These are phyloP conservation scores for Blastobasis adustella DNA, from an alignment of 2,888 invertebrate genomes.

Conservation along the genomic window DNA sequence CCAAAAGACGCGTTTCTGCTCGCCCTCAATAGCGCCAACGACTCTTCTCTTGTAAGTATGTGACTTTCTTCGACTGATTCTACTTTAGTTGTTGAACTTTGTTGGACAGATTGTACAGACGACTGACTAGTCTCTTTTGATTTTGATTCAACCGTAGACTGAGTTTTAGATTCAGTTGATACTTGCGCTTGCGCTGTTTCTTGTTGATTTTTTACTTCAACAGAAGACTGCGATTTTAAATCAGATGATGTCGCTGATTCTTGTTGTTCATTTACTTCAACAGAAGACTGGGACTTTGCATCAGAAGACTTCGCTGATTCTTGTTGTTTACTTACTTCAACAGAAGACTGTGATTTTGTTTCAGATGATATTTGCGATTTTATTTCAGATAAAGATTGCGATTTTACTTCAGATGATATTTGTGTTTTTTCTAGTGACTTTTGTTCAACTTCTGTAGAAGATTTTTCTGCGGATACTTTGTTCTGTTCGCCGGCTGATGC, in stretches of 20 bases:
- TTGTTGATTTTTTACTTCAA: slow-evolving; percentile 1
- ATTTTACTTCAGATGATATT: neutral
- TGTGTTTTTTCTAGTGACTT: slow-evolving; percentile 10
- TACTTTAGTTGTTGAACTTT: neutral
- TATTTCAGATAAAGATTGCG: neutral
- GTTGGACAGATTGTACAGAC: neutral
- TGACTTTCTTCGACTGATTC: slow-evolving; percentile 14
- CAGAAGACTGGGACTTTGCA: no score
- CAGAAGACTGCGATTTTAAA: neutral
- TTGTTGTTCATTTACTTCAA: no score
- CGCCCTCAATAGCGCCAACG: slow-evolving; percentile 5
- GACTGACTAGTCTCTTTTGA: slow-evolving; percentile 26
- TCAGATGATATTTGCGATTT: neutral
- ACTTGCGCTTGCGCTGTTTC: slow-evolving; percentile 5
- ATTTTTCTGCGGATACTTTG: slow-evolving; percentile 14
- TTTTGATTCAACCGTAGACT: slow-evolving; percentile 27
- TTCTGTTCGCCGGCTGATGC: slow-evolving; percentile 1
- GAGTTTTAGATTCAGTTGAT: neutral
- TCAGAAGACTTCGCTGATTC: no score
- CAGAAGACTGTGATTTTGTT: neutral
- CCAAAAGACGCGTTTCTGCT: slow-evolving; percentile 4
- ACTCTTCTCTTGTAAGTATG: slow-evolving; percentile 12
- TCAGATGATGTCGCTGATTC: neutral
- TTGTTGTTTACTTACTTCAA: no score
- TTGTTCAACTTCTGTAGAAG: slow-evolving; percentile 8